These are phyloP conservation scores for Pycnomerus fuliginosus DNA, from an alignment of 2,888 invertebrate genomes.

Conservation along the genomic window DNA sequence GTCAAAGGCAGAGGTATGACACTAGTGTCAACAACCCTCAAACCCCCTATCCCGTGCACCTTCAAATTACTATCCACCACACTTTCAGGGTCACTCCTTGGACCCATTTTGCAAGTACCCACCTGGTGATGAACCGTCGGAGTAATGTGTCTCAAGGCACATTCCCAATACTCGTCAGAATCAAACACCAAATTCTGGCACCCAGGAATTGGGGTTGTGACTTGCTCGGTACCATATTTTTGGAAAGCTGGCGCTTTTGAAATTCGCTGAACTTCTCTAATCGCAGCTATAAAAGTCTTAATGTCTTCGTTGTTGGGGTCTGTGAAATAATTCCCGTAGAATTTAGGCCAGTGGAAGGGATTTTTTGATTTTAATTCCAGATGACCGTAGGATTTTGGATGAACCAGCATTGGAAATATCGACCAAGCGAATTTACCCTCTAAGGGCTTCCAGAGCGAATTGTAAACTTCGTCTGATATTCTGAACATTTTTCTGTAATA, in stretches of 20 bases:
- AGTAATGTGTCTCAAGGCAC: constrained; percentile 53
- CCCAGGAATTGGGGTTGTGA: constrained; percentile 54
- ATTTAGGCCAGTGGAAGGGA: constrained; percentile 69
- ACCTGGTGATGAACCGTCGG: constrained; percentile 57
- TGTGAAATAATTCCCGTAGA: constrained; percentile 79
- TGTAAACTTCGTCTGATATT: constrained; percentile 59
- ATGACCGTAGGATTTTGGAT: constrained; percentile 70
- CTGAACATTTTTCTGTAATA: constrained; percentile 52
- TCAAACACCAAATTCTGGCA: constrained; percentile 51
- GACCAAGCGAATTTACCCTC: constrained; percentile 45
- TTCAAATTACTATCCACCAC: constrained; percentile 60
- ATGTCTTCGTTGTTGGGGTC: constrained; percentile 58
- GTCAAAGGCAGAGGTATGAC: constrained; percentile 57
- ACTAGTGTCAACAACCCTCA: constrained; percentile 60
- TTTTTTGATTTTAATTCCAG: constrained; percentile 68
- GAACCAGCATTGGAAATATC: constrained; percentile 54
- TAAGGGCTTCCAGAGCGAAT: constrained; percentile 58
- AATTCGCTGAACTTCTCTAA: constrained; percentile 57
- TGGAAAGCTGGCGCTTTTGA: constrained; percentile 54
- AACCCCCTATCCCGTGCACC: constrained; percentile 55
- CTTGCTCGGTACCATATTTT: constrained; percentile 50
- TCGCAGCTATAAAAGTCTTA: constrained; percentile 44
- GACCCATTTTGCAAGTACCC: constrained; percentile 61
- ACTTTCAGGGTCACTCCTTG: constrained; percentile 53
- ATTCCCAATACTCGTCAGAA: constrained; percentile 57